Percentiles rank a stretch among this genome's conserved stretches.
These are phyloP conservation scores for Gymnarchus niloticus DNA, from an alignment of 2,113 vertebrate species.

Conservation along the genomic window DNA sequence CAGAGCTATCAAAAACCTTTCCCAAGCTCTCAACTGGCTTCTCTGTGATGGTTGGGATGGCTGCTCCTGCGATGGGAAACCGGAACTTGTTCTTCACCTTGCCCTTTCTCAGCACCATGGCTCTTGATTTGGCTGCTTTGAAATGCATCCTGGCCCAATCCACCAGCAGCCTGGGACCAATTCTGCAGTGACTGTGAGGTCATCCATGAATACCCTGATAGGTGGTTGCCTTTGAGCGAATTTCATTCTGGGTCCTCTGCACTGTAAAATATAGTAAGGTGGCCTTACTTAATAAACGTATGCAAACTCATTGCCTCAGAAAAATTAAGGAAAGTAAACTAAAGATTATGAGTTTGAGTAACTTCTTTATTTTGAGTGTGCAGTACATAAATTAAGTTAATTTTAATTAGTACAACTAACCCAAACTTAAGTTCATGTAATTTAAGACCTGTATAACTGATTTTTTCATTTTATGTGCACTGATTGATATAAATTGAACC, in stretches of 20 bases:
- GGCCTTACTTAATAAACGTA: not conserved
- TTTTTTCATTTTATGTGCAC: no score
- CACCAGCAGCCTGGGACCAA: conserved; percentile 11
- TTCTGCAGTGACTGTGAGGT: conserved; percentile 23
- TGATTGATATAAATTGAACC: no score
- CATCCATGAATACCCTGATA: conserved; percentile 20
- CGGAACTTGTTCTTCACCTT: conserved; percentile 15
- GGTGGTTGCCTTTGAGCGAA: not conserved
- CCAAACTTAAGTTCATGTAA: no score
- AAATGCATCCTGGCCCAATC: conserved; percentile 17
- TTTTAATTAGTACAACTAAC: no score
- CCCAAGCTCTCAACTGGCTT: no score
- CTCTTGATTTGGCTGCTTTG: conserved; percentile 22
- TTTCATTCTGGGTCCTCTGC: not conserved
- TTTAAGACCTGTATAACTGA: no score
- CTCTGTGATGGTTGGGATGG: conserved; percentile 24
- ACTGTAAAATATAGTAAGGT: not conserved
- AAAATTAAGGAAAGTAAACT: not conserved
- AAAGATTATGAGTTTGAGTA: not conserved
- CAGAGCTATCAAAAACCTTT: conserved; percentile 19
- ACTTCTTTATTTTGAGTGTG: not conserved
- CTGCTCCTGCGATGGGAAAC: conserved; percentile 12
- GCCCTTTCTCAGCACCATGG: conserved; percentile 11
- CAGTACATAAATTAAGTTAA: no score
- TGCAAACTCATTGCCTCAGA: not conserved